Evolutionary conservation across 2,113 vertebrate genomes (phyloP).

Genomic region (Lonchura striata): DNA sequence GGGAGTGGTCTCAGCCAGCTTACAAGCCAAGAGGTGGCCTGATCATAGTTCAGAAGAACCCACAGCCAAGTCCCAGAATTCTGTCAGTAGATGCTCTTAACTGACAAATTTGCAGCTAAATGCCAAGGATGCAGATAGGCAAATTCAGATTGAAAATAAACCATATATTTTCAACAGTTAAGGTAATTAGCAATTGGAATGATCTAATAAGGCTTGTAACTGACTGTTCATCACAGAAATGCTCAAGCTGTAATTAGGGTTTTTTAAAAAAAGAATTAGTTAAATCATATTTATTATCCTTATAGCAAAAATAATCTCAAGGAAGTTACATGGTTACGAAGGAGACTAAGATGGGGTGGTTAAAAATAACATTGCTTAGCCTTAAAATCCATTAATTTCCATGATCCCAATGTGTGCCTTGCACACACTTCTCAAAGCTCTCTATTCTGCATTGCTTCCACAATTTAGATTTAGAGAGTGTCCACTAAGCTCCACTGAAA

Average conservation of each 20-base stretch:
- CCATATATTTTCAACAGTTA: background rate
- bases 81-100: background rate
- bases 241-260: background rate
- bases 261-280: background rate
- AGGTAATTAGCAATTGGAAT: background rate
- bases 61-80: background rate
- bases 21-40: background rate
- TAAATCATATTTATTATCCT: background rate
- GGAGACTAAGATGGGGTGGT: background rate
- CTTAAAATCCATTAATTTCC: background rate
- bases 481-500: background rate
- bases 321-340: background rate
- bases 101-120: background rate
- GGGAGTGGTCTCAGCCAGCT: background rate
- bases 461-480: background rate
- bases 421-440: background rate
- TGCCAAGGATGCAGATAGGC: background rate
- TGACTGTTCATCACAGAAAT: background rate
- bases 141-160: constrained; percentile 10
- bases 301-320: background rate
- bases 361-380: background rate
- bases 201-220: background rate
- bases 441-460: background rate
- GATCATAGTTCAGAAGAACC: background rate
- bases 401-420: background rate